phyloP scores from a whole-genome alignment of 2,888 invertebrate genomes.

The Pandemis corylana region DNA sequence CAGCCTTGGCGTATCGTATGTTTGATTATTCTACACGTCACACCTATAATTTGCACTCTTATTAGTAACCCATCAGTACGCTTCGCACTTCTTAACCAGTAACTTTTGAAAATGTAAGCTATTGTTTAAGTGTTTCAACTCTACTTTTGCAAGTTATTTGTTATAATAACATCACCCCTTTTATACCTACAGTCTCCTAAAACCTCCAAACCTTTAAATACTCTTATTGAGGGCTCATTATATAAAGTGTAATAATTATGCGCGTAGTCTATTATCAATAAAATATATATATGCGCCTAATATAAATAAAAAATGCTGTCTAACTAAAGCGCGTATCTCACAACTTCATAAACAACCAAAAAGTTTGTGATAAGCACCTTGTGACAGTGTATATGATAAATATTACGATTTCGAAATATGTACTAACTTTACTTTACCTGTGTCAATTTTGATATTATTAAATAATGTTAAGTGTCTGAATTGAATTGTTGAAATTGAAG shows the following conservation, averaged over 20 bases:
- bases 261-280: too few relatives aligned
- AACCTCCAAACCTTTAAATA: neutral
- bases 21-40: slow-evolving; percentile 75
- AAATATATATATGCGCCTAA: neutral
- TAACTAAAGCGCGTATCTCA: neutral
- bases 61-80: slow-evolving; percentile 26
- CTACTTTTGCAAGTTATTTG: neutral
- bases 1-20: slow-evolving; percentile 77
- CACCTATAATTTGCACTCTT: slow-evolving; percentile 67
- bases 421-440: too few relatives aligned
- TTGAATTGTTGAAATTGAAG: too few relatives aligned
- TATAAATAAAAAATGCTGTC: neutral
- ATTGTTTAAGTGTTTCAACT: neutral
- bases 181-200: neutral
- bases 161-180: neutral
- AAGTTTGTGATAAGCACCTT: too few relatives aligned
- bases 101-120: slow-evolving; percentile 11
- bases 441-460: too few relatives aligned
- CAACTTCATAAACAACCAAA: neutral
- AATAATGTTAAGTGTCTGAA: too few relatives aligned
- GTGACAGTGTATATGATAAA: too few relatives aligned
- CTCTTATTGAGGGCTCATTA: too few relatives aligned
- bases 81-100: slow-evolving; percentile 15
- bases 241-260: neutral
- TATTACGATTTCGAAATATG: too few relatives aligned